Evolutionary conservation across 2,888 invertebrate species (phyloP), one percentile per base, ranked within the genome.

Genomic region (Diarsia rubi): DNA sequence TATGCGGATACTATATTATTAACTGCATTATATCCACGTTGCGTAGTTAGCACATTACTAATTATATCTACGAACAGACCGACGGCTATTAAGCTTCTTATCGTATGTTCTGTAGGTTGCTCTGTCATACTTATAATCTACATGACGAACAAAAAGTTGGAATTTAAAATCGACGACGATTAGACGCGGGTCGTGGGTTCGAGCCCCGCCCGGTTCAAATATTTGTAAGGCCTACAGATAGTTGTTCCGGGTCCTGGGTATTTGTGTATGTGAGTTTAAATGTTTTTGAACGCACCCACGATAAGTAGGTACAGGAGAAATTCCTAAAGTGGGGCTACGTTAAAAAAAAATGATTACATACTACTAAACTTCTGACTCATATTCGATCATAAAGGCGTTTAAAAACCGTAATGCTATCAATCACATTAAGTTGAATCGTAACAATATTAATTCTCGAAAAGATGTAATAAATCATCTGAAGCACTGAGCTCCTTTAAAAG

Each of bases 381-480:
- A 64, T 44, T 65, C 68, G 49, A 57, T 66, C 57, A 37, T 49
- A 59, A 60, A 76, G 9, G 67, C 52, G 24, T 69, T 57, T 62
- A 73, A 71, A 49, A 60, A 59, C 67, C 59, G 65, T 77, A 60
- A 79, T 62, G 62, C 74, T 79, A 84, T 82, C 75, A 73, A 85
- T 85, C 85, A 82, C 59, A 59, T 57, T 72, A 77, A 73, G 68
- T 73, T 79, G 69, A 85, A 75, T 71, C 73, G 75, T 73, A 73
- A 80, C 73, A 78, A 73, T 73, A 83, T 75, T 67, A 80, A 85
- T 74, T 65, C 69, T 72, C 64, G 54, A 83, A 83, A 85, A 69
- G 62, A 66, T 42, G 59, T 60, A 63, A 85, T 78, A 73, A 78
- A 85, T 85, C 79, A 85, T 75, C 54, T 60, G 63, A 60, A 69